These are phyloP conservation scores for Pachypsylla venusta DNA, from an alignment of 1,140 invertebrate genomes.

Conservation along the genomic window DNA sequence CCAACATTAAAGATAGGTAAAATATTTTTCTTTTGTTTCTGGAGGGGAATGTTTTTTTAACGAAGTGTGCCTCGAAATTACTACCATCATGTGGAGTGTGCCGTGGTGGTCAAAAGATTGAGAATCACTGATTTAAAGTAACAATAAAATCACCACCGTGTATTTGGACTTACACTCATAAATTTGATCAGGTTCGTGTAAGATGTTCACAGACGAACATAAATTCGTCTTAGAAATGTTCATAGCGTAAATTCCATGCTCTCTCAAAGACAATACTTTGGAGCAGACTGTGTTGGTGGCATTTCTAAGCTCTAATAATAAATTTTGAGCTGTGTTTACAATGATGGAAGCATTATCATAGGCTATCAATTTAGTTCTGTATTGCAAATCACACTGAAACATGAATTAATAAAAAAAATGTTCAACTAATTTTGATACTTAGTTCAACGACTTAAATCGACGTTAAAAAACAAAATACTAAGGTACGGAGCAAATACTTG, in stretches of 20 bases:
- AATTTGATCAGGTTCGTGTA: slow-evolving; percentile 6
- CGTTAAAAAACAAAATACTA: too few relatives aligned
- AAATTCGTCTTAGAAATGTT: slow-evolving; percentile 12
- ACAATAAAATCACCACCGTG: not conserved
- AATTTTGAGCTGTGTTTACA: slow-evolving; percentile 13
- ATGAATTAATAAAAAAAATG: too few relatives aligned
- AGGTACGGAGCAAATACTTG: too few relatives aligned
- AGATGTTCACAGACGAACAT: slow-evolving; percentile 10
- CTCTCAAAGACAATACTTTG: slow-evolving; percentile 12
- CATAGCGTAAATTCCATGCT: slow-evolving; percentile 16
- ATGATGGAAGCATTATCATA: slow-evolving; percentile 4
- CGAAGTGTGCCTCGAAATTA: not conserved
- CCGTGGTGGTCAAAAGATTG: not conserved
- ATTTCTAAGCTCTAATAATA: slow-evolving; percentile 13
- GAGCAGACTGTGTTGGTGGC: slow-evolving; percentile 9
- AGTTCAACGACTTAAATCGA: too few relatives aligned
- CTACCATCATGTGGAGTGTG: too few relatives aligned
- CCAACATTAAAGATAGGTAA: slow-evolving; percentile 10
- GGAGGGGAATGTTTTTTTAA: slow-evolving; percentile 6
- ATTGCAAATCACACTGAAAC: slow-evolving; percentile 17
- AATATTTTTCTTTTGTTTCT: slow-evolving; percentile 6
- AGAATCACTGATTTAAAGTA: not conserved
- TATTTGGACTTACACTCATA: slow-evolving; percentile 7
- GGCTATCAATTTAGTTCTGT: slow-evolving; percentile 5
- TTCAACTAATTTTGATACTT: too few relatives aligned